Percentiles rank a stretch among this genome's conserved stretches.
phyloP scores from a whole-genome alignment of 1,140 invertebrate species.

The Camponotus floridanus region DNA sequence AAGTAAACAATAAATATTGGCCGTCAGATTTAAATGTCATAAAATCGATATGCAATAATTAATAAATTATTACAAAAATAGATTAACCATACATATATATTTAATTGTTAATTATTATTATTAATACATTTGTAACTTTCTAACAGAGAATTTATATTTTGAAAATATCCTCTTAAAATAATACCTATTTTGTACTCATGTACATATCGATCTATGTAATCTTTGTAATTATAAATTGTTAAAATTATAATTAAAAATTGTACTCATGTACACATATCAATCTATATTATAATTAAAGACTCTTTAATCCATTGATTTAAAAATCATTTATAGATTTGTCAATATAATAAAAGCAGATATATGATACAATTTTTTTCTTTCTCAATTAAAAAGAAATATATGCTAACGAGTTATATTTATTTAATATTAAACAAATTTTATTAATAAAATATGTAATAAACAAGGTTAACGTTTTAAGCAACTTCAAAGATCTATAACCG shows the following conservation, averaged over 20 bases:
- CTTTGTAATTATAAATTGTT: too few relatives aligned
- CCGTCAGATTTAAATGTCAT: neutral
- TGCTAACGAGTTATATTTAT: neutral
- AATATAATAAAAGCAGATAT: neutral
- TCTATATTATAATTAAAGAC: neutral
- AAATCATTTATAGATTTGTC: neutral
- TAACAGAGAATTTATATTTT: neutral
- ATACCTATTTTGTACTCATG: conserved; percentile 25
- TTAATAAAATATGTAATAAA: neutral
- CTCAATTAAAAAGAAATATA: neutral
- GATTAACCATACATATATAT: neutral
- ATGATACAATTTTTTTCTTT: neutral
- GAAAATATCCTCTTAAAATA: neutral
- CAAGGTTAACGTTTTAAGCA: neutral
- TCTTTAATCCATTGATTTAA: neutral
- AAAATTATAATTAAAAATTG: neutral
- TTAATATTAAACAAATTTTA: neutral
- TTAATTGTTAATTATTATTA: conserved; percentile 39
- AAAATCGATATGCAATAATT: conserved; percentile 20
- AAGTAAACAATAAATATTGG: conserved; percentile 25
- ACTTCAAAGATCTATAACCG: neutral
- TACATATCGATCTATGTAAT: neutral
- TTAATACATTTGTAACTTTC: neutral
- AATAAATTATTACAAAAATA: conserved; percentile 33
- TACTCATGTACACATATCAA: neutral